Conservation (phyloP, 1,140 invertebrate species). For the Idris sp. region DNA sequence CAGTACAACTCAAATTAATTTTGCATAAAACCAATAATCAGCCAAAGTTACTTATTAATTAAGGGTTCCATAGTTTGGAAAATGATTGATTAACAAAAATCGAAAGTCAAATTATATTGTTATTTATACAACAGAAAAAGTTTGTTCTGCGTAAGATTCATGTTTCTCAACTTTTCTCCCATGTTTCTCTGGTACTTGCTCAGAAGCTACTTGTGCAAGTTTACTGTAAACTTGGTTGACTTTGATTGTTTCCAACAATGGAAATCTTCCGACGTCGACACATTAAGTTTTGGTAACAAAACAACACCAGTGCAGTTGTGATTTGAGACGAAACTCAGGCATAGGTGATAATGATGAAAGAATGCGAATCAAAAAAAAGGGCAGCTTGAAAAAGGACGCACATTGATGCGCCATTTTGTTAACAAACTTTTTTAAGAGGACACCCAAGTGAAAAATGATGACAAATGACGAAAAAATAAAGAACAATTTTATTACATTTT, state of each 20-base stretch:
- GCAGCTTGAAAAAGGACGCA: constrained; percentile 8
- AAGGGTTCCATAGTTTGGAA: too few species aligned
- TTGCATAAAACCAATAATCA: too few species aligned
- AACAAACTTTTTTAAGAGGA: constrained; percentile 53
- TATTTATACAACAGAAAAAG: constrained; percentile 36
- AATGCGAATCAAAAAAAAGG: constrained; percentile 11
- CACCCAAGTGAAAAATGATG: too few species aligned
- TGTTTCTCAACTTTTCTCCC: constrained; percentile 26
- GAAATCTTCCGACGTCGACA: constrained; percentile 51
- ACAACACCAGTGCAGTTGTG: constrained; percentile 37
- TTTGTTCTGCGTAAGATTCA: constrained; percentile 16
- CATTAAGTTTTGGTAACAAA: constrained; percentile 57
- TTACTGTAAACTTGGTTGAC: constrained; percentile 54
- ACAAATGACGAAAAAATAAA: too few species aligned
- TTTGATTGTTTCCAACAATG: constrained; percentile 54
- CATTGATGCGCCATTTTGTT: constrained; percentile 27
- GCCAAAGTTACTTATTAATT: background rate
- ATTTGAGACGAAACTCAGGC: constrained; percentile 34
- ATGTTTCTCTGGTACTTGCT: constrained; percentile 36
- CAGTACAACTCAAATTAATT: too few species aligned
- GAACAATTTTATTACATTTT: too few species aligned
- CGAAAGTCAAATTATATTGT: constrained; percentile 26
- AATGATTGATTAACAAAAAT: constrained; percentile 14
- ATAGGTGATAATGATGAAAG: constrained; percentile 36
- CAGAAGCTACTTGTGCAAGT: constrained; percentile 44